phyloP scores from a whole-genome alignment of 2,113 vertebrate species.

The Marmota monax region DNA sequence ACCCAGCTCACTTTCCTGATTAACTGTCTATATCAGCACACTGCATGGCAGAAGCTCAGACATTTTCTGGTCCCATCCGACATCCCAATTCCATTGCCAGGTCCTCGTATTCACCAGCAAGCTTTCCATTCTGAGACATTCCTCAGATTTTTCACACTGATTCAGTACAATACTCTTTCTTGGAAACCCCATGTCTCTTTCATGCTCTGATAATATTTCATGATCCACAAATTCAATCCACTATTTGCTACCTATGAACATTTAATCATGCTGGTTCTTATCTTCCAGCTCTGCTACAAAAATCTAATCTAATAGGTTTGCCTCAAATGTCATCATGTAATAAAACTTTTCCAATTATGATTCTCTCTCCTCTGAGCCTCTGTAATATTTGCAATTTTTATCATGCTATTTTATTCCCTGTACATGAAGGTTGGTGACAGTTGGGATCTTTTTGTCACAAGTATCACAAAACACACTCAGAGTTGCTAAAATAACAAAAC shows the following conservation, averaged over 20 bases:
- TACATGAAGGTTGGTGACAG: background rate
- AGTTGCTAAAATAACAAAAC: background rate
- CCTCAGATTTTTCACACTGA: background rate
- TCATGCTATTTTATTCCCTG: background rate
- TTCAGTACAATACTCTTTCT: background rate
- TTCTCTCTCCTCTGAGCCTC: background rate
- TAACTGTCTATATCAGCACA: background rate
- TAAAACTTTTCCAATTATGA: conserved; percentile 14
- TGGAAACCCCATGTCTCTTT: background rate
- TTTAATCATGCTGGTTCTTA: background rate
- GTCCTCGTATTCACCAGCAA: background rate
- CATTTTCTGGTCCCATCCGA: background rate
- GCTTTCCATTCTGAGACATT: background rate
- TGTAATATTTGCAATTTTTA: background rate
- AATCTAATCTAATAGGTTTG: background rate
- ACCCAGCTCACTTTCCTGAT: background rate
- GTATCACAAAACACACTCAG: background rate
- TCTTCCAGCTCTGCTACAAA: conserved; percentile 18
- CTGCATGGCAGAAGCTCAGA: background rate
- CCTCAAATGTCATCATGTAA: background rate
- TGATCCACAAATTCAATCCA: background rate
- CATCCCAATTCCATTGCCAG: background rate
- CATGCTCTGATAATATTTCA: background rate
- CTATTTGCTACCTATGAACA: background rate
- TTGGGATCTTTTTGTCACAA: background rate